A percentile compares a stretch with the other conserved stretches of the same genome.
These are phyloP conservation scores for Eremobia ochroleuca DNA, from an alignment of 2,888 invertebrate species.

Conservation along the genomic window DNA sequence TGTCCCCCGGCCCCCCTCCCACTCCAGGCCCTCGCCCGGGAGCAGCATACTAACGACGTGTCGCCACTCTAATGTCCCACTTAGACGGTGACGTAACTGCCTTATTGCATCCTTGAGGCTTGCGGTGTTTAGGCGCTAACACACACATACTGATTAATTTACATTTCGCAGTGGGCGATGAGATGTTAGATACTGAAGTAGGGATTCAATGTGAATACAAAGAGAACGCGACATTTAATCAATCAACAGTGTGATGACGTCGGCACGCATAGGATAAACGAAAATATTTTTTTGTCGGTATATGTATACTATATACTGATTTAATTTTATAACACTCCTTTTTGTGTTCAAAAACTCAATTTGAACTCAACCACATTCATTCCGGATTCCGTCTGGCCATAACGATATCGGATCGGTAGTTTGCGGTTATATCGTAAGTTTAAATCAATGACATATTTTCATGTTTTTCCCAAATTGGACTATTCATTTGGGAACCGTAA, in stretches of 20 bases:
- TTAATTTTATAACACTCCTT: constrained; percentile 6
- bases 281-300: background rate
- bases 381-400: constrained; percentile 8
- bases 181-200: background rate
- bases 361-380: constrained; percentile 23
- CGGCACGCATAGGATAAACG: background rate
- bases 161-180: constrained; percentile 4
- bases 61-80: constrained; percentile 63
- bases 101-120: constrained; percentile 58
- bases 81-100: constrained; percentile 58
- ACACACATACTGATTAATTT: constrained; percentile 18
- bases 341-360: constrained; percentile 43
- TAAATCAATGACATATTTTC: constrained; percentile 60
- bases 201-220: background rate
- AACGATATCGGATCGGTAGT: constrained; percentile 50
- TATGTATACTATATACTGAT: background rate
- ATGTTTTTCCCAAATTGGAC: constrained; percentile 55
- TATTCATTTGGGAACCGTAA: constrained; percentile 46
- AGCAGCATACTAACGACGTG: constrained; percentile 65
- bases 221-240: background rate
- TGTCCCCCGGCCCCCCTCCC: background rate
- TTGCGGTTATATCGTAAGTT: constrained; percentile 54
- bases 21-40: background rate
- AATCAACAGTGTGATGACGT: background rate
- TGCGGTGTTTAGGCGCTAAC: constrained; percentile 48